Percentiles rank a stretch among this genome's conserved stretches.
Evolutionary conservation across 2,797 vertebrate genomes (phyloP).

Genomic region (Myoxocephalus aenaeus): DNA sequence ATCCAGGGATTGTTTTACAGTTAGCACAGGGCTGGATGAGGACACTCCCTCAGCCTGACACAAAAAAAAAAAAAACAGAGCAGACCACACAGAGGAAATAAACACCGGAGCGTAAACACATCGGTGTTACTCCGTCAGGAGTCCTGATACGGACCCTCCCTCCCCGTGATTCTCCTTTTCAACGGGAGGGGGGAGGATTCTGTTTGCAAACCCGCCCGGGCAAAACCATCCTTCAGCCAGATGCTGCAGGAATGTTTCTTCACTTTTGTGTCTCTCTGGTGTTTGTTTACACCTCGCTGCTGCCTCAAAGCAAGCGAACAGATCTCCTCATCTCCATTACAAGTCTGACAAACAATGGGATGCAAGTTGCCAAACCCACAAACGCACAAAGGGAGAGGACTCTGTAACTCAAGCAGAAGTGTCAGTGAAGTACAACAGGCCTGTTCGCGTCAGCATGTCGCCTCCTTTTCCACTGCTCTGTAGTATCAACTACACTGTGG

Average conservation of each 20-base stretch:
- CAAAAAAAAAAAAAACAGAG: constrained; percentile 45
- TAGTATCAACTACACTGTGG: constrained; percentile 17
- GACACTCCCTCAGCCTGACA: constrained; percentile 58
- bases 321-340: constrained; percentile 68
- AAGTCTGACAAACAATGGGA: constrained; percentile 64
- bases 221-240: constrained; percentile 68
- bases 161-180: constrained; percentile 39
- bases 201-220: constrained; percentile 58
- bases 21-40: constrained; percentile 34
- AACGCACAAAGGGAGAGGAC: constrained; percentile 33
- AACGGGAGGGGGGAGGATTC: constrained; percentile 16
- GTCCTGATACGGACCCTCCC: constrained; percentile 30
- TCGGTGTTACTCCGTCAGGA: constrained; percentile 47
- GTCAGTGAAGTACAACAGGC: constrained; percentile 41
- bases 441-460: constrained; percentile 25
- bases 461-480: constrained; percentile 10
- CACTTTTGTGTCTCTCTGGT: constrained; percentile 61
- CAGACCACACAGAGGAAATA: constrained; percentile 73
- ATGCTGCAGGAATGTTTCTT: constrained; percentile 72
- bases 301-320: constrained; percentile 53
- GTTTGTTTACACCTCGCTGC: constrained; percentile 72
- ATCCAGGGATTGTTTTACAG: constrained; percentile 70
- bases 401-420: constrained; percentile 35
- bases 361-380: constrained; percentile 39
- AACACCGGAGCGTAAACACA: constrained; percentile 68